These are phyloP conservation scores for Apis florea DNA, from an alignment of 1,140 invertebrate genomes.

Conservation along the genomic window DNA sequence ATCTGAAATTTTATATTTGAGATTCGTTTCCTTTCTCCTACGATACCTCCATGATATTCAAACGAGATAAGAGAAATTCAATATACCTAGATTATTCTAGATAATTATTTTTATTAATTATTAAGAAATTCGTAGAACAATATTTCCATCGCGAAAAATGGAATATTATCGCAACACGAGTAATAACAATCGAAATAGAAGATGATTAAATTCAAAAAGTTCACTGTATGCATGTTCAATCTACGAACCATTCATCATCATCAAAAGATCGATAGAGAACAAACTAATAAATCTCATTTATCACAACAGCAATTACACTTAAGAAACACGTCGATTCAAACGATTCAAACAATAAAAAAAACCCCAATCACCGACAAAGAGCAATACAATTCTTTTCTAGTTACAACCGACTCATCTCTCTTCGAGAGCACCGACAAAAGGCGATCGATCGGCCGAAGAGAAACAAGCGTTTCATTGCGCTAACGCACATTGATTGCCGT, in stretches of 20 bases:
- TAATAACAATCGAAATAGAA: no score
- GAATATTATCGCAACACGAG: no score
- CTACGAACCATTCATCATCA: background rate
- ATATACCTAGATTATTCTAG: no score
- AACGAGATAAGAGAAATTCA: no score
- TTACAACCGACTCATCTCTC: background rate
- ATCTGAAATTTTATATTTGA: no score
- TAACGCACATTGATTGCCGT: background rate
- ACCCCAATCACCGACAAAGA: background rate
- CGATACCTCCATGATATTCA: no score
- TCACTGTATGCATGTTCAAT: background rate
- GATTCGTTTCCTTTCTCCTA: no score
- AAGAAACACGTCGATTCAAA: background rate
- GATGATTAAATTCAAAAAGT: no score
- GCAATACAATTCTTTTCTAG: background rate
- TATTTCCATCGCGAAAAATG: no score
- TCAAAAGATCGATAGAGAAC: background rate
- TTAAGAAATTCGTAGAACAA: no score
- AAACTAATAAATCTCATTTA: constrained; percentile 2
- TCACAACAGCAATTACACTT: background rate
- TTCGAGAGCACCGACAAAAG: background rate
- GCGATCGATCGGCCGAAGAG: background rate
- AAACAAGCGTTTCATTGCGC: background rate
- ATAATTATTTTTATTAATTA: no score
- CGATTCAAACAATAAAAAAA: background rate